These are phyloP conservation scores for Spodoptera exigua DNA, from an alignment of 2,888 invertebrate genomes.

Conservation along the genomic window DNA sequence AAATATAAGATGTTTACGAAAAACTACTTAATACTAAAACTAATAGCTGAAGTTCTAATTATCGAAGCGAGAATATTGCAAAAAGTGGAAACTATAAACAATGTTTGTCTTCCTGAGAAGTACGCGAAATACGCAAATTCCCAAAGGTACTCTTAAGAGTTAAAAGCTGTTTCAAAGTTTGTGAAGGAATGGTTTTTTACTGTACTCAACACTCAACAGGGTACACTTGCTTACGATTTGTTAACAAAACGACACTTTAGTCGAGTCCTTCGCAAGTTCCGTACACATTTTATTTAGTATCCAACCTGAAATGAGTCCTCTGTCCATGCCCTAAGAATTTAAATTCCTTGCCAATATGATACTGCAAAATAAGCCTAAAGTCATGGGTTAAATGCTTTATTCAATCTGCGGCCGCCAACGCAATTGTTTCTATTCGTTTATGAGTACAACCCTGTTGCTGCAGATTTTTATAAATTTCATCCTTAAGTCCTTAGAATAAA, in stretches of 20 bases:
- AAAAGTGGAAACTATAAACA: too few species aligned
- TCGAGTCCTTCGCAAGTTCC: constrained; percentile 4
- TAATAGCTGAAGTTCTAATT: too few species aligned
- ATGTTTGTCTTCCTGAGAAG: too few species aligned
- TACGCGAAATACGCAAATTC: too few species aligned
- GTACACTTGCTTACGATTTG: constrained; percentile 19
- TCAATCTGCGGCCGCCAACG: constrained; percentile 82
- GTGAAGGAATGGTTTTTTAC: constrained; percentile 13
- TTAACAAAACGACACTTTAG: constrained; percentile 23
- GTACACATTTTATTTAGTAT: constrained; percentile 1
- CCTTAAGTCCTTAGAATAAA: constrained; percentile 64
- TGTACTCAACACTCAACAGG: background rate
- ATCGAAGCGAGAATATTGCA: too few species aligned
- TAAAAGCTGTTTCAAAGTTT: background rate
- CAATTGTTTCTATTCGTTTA: constrained; percentile 80
- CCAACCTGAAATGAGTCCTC: constrained; percentile 18
- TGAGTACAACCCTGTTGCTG: constrained; percentile 55
- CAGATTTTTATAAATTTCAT: constrained; percentile 54
- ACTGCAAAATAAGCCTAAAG: constrained; percentile 47
- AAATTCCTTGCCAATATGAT: constrained; percentile 3
- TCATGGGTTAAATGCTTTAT: constrained; percentile 82
- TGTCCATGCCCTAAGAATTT: constrained; percentile 1
- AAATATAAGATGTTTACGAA: too few species aligned
- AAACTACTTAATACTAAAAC: too few species aligned
- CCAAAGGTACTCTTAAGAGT: background rate